These are phyloP conservation scores for Platycheirus rosarum DNA, from an alignment of 2,888 invertebrate species.

Conservation along the genomic window DNA sequence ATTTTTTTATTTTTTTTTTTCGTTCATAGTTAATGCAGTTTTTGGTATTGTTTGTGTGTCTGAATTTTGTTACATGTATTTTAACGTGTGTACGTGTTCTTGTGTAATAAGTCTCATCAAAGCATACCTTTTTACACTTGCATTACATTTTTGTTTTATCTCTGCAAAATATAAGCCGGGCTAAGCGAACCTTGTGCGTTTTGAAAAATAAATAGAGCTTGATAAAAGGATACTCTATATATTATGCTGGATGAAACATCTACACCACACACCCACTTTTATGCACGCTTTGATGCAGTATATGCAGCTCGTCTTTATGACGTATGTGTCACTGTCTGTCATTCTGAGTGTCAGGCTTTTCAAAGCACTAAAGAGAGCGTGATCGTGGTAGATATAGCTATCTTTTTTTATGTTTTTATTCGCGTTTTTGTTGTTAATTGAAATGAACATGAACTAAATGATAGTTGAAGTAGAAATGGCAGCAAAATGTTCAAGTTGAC, in stretches of 20 bases:
- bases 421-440: constrained; percentile 45
- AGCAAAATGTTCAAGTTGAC: constrained; percentile 39
- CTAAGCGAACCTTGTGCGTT: constrained; percentile 56
- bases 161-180: constrained; percentile 12
- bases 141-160: background rate
- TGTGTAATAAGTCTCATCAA: constrained; percentile 44
- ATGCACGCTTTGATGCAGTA: constrained; percentile 50
- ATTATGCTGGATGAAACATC: background rate
- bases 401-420: constrained; percentile 5
- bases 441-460: constrained; percentile 70
- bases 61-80: background rate
- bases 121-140: constrained; percentile 19
- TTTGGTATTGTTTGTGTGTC: constrained; percentile 26
- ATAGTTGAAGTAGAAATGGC: constrained; percentile 61
- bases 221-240: constrained; percentile 8
- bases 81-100: constrained; percentile 45
- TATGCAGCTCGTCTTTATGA: constrained; percentile 49
- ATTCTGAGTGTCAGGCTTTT: constrained; percentile 31
- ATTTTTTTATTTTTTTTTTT: background rate
- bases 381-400: constrained; percentile 19
- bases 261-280: constrained; percentile 21
- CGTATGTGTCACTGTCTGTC: constrained; percentile 51
- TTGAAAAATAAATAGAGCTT: constrained; percentile 69
- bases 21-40: constrained; percentile 49
- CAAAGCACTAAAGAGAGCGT: constrained; percentile 43